Evolutionary conservation across 2,797 vertebrate species (phyloP).

Genomic region (Etheostoma perlongum): DNA sequence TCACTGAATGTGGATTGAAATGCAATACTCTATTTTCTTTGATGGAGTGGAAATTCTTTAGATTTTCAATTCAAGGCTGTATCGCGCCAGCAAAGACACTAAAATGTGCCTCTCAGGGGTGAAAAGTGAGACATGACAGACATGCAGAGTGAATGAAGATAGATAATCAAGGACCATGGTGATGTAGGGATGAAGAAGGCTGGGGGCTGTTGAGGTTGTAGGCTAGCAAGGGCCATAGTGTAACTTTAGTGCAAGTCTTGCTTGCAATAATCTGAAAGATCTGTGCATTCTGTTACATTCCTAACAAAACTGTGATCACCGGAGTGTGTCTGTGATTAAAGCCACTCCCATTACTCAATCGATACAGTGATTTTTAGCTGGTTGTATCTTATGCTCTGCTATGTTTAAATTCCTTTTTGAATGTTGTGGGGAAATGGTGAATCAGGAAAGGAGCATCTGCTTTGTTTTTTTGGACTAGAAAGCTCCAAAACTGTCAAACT

Average conservation of each 20-base stretch:
- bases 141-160: conserved; percentile 1
- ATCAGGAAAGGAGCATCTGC: neutral
- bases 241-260: neutral
- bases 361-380: neutral
- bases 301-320: neutral
- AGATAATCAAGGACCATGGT: neutral
- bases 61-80: conserved; percentile 16
- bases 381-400: neutral
- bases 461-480: neutral
- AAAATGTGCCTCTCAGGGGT: conserved; percentile 3
- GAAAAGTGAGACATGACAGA: neutral
- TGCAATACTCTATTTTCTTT: conserved; percentile 19
- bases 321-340: neutral
- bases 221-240: neutral
- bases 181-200: neutral
- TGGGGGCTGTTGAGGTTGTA: neutral
- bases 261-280: neutral
- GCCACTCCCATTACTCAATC: conserved; percentile 1
- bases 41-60: conserved; percentile 17
- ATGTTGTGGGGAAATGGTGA: neutral
- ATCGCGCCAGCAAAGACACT: neutral
- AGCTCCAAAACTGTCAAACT: neutral
- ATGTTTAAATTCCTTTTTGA: neutral
- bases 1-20: conserved; percentile 9
- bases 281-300: conserved; percentile 3